phyloP scores from a whole-genome alignment of 2,113 vertebrate species.

The Capra hircus region DNA sequence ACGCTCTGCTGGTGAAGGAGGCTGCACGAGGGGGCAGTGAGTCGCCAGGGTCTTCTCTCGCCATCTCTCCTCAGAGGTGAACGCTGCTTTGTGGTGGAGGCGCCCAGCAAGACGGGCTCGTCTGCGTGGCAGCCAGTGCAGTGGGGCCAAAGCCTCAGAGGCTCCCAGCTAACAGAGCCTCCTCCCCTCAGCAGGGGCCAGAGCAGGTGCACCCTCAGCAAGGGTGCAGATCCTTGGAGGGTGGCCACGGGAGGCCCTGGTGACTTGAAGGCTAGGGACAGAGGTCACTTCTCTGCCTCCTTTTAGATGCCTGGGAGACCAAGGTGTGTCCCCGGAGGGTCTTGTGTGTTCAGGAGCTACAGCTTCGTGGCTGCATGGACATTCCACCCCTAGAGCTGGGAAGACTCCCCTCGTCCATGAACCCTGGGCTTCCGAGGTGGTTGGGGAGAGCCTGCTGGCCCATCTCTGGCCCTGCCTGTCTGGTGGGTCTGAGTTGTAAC shows the following conservation, averaged over 20 bases:
- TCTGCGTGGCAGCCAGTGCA: rapidly evolving
- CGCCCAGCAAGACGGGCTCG: not conserved
- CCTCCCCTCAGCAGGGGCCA: not conserved
- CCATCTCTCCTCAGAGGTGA: not conserved
- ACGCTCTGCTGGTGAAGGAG: not conserved
- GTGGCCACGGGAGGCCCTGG: not conserved
- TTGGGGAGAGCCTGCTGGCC: not conserved
- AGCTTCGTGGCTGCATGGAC: not conserved
- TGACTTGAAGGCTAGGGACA: not conserved
- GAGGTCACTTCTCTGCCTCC: not conserved
- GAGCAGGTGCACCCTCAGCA: too few relatives aligned
- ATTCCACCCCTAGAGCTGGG: not conserved
- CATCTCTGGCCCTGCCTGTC: not conserved
- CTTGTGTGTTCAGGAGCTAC: not conserved
- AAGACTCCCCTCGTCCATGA: not conserved
- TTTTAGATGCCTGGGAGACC: not conserved
- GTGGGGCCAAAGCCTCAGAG: not conserved
- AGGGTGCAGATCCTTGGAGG: not conserved
- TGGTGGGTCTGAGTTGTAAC: not conserved
- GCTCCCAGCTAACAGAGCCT: not conserved
- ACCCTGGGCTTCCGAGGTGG: not conserved
- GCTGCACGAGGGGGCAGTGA: not conserved
- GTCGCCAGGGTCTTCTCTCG: not conserved
- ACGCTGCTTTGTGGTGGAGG: not conserved
- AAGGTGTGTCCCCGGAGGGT: not conserved